Evolutionary conservation across 2,113 vertebrate species (phyloP).

Genomic region (Leptocoma aspasia): DNA sequence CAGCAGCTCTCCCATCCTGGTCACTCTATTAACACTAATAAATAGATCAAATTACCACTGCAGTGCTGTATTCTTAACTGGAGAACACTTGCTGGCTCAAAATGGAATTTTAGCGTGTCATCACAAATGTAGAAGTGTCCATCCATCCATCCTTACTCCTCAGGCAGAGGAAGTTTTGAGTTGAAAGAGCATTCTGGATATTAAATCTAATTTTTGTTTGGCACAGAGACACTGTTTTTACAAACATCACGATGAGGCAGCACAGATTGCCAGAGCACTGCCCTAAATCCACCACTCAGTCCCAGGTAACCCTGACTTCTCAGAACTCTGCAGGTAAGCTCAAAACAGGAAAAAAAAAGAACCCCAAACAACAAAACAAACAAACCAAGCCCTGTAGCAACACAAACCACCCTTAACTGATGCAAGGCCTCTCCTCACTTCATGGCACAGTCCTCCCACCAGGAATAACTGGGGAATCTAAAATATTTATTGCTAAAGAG

Average conservation of each 20-base stretch:
- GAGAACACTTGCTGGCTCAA: background rate
- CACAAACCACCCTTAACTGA: background rate
- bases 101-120: background rate
- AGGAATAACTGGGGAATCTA: background rate
- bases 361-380: background rate
- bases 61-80: fast-evolving
- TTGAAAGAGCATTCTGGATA: background rate
- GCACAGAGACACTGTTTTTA: background rate
- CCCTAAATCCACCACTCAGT: background rate
- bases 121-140: background rate
- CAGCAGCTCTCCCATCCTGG: background rate
- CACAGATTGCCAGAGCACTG: background rate
- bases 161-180: background rate
- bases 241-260: fast-evolving
- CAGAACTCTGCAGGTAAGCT: background rate
- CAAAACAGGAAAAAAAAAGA: background rate
- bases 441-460: background rate
- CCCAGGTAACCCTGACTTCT: background rate
- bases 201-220: background rate
- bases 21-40: background rate
- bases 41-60: background rate
- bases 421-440: background rate
- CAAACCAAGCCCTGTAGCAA: background rate
- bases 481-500: background rate
- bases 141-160: background rate